phyloP scores from a whole-genome alignment of 2,888 invertebrate genomes.

The Dryococelus australis region DNA sequence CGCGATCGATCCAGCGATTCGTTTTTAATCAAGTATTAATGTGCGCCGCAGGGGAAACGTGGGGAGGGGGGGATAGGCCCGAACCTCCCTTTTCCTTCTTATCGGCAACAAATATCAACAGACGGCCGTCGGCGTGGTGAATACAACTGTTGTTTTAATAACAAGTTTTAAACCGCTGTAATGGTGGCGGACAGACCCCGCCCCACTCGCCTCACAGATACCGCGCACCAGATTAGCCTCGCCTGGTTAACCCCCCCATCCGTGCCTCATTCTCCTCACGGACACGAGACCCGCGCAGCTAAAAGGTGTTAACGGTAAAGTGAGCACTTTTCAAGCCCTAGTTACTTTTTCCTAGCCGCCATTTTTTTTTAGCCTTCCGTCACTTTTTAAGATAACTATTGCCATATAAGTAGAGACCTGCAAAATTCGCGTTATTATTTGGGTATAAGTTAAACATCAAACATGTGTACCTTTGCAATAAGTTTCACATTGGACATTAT shows the following conservation, averaged over 20 bases:
- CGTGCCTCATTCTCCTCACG: not conserved
- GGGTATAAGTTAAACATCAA: no score
- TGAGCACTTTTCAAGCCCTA: no score
- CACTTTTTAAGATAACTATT: no score
- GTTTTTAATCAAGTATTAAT: slow-evolving; percentile 16
- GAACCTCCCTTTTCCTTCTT: not conserved
- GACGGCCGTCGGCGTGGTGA: not conserved
- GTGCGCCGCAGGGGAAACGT: not conserved
- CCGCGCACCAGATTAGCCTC: not conserved
- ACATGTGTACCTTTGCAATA: no score
- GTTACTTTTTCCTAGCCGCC: no score
- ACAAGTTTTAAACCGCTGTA: not conserved
- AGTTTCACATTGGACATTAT: no score
- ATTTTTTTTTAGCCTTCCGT: no score
- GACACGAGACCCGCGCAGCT: not conserved
- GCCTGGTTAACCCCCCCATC: slow-evolving; percentile 18
- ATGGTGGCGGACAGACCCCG: not conserved
- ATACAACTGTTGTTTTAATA: slow-evolving; percentile 29
- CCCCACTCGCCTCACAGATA: not conserved
- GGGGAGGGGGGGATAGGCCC: not conserved
- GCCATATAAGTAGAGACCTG: no score
- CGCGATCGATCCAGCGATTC: not conserved
- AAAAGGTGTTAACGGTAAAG: no score
- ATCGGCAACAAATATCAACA: not conserved
- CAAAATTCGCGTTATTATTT: no score